Base-by-base conservation (phyloP, 2,888 invertebrate genomes). In the Cheilosia grossa region DNA sequence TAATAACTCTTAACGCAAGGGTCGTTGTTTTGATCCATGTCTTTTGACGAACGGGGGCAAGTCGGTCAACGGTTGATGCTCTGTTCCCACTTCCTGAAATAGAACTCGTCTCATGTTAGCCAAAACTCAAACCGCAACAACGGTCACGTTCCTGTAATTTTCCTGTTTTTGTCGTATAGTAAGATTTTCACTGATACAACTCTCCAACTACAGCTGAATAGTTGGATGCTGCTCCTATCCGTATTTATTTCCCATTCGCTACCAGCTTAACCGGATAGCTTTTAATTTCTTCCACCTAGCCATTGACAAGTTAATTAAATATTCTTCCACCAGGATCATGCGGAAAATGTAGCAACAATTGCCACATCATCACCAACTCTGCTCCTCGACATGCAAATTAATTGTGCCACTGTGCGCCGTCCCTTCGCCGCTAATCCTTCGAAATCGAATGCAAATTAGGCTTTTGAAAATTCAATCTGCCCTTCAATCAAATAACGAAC, bases 401-500 rank as follows among this genome's bases (percentile, higher is more conserved):
- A 80, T 80, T 80, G 27, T 7, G 79, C 56, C 58, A 72, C 37
- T 42, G 53, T 27, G 49, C 74, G 67, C 21, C 21, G 51, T 77
- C 56, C 70, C 53, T 5, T 19, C 54, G 61, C 54, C 72, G 53
- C 77, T 67, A 78, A 82, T 78, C 78, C 59, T 9, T 72, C 82
- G 19, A 67, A 82, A 72, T 82, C 72, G 58, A 78, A 82, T 82
- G 79, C 73, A 79, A 80, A 85, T 80, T 75, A 75, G 78, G 54
- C 30, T 63, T 66, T 78, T 80, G 70, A 74, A 80, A 74, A 80
- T 80, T 85, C 74, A 85, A 85, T 80, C 74, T 80, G 75, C 24
- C 70, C 47, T 85, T 81, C 85, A 81, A 81, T 85, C 85, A 63
- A 77, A 81, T 81, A 81, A 85, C 75, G 80, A 81, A 85, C 85